Percentiles rank a stretch among this genome's conserved stretches.
These are phyloP conservation scores for Blastomussa wellsi DNA, from an alignment of 92 coral and sea anemone genomes.

Conservation along the genomic window DNA sequence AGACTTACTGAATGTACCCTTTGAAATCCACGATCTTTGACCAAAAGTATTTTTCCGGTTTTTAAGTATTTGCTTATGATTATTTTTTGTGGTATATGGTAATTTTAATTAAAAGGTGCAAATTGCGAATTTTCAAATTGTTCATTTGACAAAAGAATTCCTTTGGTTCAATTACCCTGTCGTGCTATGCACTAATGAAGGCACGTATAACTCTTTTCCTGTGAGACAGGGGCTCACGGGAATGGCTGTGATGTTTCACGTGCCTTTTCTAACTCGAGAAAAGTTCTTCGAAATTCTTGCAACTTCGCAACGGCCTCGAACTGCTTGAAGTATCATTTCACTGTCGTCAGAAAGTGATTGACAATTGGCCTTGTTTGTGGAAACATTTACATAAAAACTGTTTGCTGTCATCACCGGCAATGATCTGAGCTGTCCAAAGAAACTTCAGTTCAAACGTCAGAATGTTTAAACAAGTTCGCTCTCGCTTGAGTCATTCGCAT, in stretches of 20 bases:
- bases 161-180: constrained; percentile 7
- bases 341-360: constrained; percentile 19
- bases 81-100: constrained; percentile 17
- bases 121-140: constrained; percentile 31
- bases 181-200: background rate
- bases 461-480: constrained; percentile 47
- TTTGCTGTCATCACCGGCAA: constrained; percentile 21
- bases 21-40: background rate
- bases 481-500: constrained; percentile 32
- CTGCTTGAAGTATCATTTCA: background rate
- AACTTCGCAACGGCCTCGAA: background rate
- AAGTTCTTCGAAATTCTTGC: background rate
- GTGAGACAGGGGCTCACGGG: background rate
- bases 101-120: constrained; percentile 19
- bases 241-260: background rate
- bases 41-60: constrained; percentile 3
- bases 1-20: background rate
- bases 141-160: constrained; percentile 36
- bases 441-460: constrained; percentile 1
- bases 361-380: constrained; percentile 14
- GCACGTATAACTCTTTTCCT: constrained; percentile 16
- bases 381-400: constrained; percentile 22
- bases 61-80: constrained; percentile 21
- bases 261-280: background rate
- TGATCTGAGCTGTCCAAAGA: constrained; percentile 14